Base-by-base conservation (phyloP, 2,113 vertebrate species). In the Eubucco bourcierii region DNA sequence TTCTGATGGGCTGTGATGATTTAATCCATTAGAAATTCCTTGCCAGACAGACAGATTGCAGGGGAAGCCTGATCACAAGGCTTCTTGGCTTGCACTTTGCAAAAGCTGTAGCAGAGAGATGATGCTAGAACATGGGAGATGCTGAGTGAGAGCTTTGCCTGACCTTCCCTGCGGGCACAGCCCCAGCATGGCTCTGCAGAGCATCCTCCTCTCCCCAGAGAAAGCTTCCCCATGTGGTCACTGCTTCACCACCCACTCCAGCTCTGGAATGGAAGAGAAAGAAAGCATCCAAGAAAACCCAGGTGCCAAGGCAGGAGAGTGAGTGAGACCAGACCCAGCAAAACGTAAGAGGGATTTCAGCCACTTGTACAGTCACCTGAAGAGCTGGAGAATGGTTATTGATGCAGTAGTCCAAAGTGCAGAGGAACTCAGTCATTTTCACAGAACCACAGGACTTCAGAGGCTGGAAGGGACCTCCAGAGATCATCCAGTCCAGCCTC, bases 11-110 rank as follows among this genome's bases (percentile, higher is more conserved):
- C 68, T 68, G 25, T 1, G 9, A 80, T 44, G 33, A 33, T 0
- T 28, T 18, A 74, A 31, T 37, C 61, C 27, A 2, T 33, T 37
- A 2, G 3, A 41, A 5, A 0, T 39, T 67, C 47, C 17, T 27
- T 67, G 64, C 23, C 83, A 63, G 83, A 13, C 79, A 64, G 41
- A 29, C 80, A 75, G 67, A 74, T 59, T 76, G 84, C 52, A 37
- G 59, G 70, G 41, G 37, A 74, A 82, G 27, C 50, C 70, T 53
- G 41, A 41, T 37, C 79, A 31, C 28, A 17, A 41, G 3, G 24
- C 59, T 82, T 50, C 67, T 79, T 66, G 79, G 63, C 63, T 65
- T 27, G 1, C 1, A 5, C 31, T 33, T 34, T 27, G 2, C 12
- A 9, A 47, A 74, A 84, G n/a, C 33, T 73, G 67, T 34, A 80